Evolutionary conservation across 2,113 vertebrate species (phyloP).

Genomic region (Montifringilla adamsi): DNA sequence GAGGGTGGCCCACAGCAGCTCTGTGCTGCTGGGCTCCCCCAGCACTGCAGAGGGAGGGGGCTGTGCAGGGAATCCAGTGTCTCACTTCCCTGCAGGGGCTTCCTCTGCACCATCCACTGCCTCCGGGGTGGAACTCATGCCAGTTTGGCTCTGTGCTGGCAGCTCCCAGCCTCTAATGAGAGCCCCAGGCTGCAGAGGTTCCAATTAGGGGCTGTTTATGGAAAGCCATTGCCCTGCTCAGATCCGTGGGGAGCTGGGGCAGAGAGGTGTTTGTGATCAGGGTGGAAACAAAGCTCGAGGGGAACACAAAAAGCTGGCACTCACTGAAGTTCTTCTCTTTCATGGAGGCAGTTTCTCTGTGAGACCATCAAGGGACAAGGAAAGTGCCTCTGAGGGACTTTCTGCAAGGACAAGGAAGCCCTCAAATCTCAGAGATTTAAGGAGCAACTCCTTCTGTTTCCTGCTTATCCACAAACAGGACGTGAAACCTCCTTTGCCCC

Average conservation of each 20-base stretch:
- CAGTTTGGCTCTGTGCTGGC: fast-evolving
- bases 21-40: fast-evolving
- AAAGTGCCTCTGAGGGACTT: background rate
- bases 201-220: background rate
- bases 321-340: fast-evolving
- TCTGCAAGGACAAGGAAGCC: background rate
- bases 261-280: fast-evolving
- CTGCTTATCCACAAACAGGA: background rate
- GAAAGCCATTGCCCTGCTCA: background rate
- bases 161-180: background rate
- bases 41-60: background rate
- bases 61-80: background rate
- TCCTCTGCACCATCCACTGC: background rate
- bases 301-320: background rate
- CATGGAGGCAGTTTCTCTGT: background rate
- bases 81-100: background rate
- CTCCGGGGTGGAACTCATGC: background rate
- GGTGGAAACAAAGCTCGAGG: background rate
- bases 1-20: background rate
- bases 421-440: background rate
- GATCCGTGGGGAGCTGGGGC: background rate
- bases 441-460: background rate
- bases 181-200: background rate
- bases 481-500: background rate
- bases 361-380: background rate